A percentile compares a stretch with the other conserved stretches of the same genome.
Evolutionary conservation across 1,140 invertebrate species (phyloP).

Genomic region (Drosophila arizonae): DNA sequence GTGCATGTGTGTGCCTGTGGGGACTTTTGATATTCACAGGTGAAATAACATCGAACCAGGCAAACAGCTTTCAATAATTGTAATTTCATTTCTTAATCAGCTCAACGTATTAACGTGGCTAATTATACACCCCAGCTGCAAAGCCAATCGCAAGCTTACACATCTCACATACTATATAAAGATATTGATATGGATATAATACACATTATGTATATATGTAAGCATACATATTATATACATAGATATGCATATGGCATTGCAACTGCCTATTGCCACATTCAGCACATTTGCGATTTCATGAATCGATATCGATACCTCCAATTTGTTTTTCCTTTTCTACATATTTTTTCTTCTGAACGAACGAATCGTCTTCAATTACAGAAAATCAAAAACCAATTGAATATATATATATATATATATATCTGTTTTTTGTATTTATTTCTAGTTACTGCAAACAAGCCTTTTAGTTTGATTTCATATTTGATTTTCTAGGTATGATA

Average conservation of each 20-base stretch:
- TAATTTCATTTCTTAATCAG: slow-evolving; percentile 1
- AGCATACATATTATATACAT: not conserved
- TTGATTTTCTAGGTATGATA: too few relatives aligned
- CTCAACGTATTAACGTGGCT: slow-evolving; percentile 9
- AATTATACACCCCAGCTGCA: slow-evolving; percentile 15
- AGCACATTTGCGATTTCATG: slow-evolving; percentile 19
- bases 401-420: too few relatives aligned
- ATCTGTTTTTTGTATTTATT: not conserved
- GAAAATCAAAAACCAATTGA: not conserved
- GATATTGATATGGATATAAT: slow-evolving; percentile 1
- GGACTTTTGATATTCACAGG: slow-evolving; percentile 10
- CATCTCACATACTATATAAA: not conserved
- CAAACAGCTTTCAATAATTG: slow-evolving; percentile 24
- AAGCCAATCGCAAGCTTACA: not conserved
- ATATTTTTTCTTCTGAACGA: not conserved
- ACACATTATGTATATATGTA: not conserved
- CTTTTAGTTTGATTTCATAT: too few relatives aligned
- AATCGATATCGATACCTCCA: slow-evolving; percentile 10
- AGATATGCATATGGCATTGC: not conserved
- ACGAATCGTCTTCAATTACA: slow-evolving; percentile 3
- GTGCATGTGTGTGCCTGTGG: not conserved
- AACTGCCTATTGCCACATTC: not conserved
- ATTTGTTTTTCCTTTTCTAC: slow-evolving; percentile 1
- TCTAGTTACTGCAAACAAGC: too few relatives aligned
- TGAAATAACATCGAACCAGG: slow-evolving; percentile 2